Conservation (phyloP, 2,888 invertebrate genomes). For the Hydriomena furcata region DNA sequence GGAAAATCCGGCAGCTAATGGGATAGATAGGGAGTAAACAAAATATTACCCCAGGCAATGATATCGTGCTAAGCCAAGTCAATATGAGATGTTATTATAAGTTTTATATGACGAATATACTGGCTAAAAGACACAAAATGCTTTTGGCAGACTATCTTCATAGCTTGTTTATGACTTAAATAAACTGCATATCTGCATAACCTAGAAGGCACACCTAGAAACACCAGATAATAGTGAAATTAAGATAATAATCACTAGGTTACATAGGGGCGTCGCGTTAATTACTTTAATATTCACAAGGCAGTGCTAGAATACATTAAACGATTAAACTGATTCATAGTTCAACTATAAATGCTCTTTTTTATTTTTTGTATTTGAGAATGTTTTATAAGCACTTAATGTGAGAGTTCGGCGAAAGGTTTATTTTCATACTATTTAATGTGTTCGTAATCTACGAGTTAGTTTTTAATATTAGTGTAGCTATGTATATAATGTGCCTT, state of each 20-base stretch:
- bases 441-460: too few species aligned
- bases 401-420: too few species aligned
- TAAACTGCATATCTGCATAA: too few species aligned
- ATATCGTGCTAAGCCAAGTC: constrained; percentile 12
- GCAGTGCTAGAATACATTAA: constrained; percentile 16
- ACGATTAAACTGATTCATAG: constrained; percentile 11
- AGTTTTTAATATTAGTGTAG: too few species aligned
- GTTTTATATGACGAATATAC: constrained; percentile 7
- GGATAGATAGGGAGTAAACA: constrained; percentile 11
- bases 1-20: constrained; percentile 6
- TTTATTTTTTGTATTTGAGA: too few species aligned
- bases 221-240: not conserved
- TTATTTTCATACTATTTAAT: too few species aligned
- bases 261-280: constrained; percentile 3
- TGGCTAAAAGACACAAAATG: too few species aligned
- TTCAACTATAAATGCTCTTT: not conserved
- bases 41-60: constrained; percentile 17
- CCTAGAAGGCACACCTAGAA: not conserved
- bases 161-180: too few species aligned
- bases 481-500: too few species aligned
- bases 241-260: constrained; percentile 9
- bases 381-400: too few species aligned
- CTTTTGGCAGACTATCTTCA: too few species aligned
- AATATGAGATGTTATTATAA: constrained; percentile 20
- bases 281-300: constrained; percentile 9